Evolutionary conservation across 2,113 vertebrate genomes (phyloP).

Genomic region (Dicrurus megarhynchus): DNA sequence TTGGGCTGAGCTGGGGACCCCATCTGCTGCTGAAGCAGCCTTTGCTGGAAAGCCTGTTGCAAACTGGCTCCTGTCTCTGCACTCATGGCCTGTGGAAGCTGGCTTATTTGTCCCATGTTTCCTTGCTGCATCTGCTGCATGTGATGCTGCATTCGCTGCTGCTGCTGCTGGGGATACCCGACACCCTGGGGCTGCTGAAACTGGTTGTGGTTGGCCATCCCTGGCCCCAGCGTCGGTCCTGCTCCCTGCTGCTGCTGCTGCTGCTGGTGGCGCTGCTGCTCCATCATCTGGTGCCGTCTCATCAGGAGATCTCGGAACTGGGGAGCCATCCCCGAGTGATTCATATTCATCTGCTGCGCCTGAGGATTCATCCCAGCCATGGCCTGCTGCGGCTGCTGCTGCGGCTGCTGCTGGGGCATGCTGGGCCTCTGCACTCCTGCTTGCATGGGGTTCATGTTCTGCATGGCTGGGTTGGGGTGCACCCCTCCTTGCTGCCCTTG

Average conservation of each 20-base stretch:
- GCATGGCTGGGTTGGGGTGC: slow-evolving; percentile 75
- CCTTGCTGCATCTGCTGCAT: slow-evolving; percentile 85
- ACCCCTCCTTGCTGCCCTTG: slow-evolving; percentile 74
- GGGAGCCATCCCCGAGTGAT: slow-evolving; percentile 79
- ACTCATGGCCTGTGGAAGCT: slow-evolving; percentile 77
- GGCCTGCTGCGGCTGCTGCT: slow-evolving; percentile 69
- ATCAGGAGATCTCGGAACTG: slow-evolving; percentile 88
- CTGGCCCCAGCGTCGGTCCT: slow-evolving; percentile 57
- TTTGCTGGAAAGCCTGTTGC: slow-evolving; percentile 89
- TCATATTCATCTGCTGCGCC: slow-evolving; percentile 81
- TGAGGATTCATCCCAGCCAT: slow-evolving; percentile 80
- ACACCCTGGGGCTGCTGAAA: slow-evolving; percentile 87
- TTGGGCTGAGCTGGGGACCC: slow-evolving; percentile 83
- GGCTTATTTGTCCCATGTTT: slow-evolving; percentile 79
- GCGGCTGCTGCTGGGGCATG: slow-evolving; percentile 71
- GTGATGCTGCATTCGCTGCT: slow-evolving; percentile 83
- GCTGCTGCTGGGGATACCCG: slow-evolving; percentile 77
- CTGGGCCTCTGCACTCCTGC: slow-evolving; percentile 70
- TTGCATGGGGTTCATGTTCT: slow-evolving; percentile 79
- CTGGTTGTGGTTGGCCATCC: slow-evolving; percentile 87
- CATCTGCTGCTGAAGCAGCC: slow-evolving; percentile 88
- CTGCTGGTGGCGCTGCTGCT: slow-evolving; percentile 80
- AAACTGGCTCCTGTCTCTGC: slow-evolving; percentile 80
- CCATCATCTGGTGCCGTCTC: slow-evolving; percentile 84
- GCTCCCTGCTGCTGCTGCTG: slow-evolving; percentile 78